phyloP scores from a whole-genome alignment of 1,140 invertebrate species.

The Aporrectodea caliginosa region DNA sequence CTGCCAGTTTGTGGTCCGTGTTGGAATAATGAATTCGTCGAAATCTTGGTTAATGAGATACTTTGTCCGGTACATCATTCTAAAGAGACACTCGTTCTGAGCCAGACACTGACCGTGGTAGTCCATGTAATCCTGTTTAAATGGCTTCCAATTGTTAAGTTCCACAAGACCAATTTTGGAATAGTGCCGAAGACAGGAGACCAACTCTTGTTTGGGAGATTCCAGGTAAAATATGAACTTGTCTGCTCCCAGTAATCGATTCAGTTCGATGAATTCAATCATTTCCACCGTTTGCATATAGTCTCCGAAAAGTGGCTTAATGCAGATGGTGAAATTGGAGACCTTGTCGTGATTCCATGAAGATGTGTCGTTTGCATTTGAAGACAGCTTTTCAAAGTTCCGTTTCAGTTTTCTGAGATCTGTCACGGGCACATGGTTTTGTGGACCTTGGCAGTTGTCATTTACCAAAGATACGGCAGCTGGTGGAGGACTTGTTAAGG shows the following conservation, averaged over 20 bases:
- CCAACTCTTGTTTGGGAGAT: background rate
- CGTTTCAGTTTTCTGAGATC: background rate
- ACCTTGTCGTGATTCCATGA: background rate
- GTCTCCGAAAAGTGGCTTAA: background rate
- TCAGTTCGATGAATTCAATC: background rate
- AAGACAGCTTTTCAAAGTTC: background rate
- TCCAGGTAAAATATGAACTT: background rate
- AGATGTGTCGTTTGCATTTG: background rate
- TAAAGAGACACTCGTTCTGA: background rate
- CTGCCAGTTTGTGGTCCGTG: background rate
- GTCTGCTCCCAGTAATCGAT: background rate
- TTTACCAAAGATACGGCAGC: background rate
- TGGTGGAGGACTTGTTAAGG: background rate
- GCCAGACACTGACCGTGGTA: background rate
- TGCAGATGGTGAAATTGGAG: background rate
- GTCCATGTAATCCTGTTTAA: background rate
- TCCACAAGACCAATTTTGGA: background rate
- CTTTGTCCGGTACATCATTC: background rate
- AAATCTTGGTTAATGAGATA: background rate
- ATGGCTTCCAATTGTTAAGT: background rate
- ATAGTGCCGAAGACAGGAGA: background rate
- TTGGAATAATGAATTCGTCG: background rate
- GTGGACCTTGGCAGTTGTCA: background rate
- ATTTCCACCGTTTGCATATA: background rate
- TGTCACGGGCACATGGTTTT: background rate